phyloP scores from a whole-genome alignment of 2,797 vertebrate species.

The Chelidonichthys spinosus region DNA sequence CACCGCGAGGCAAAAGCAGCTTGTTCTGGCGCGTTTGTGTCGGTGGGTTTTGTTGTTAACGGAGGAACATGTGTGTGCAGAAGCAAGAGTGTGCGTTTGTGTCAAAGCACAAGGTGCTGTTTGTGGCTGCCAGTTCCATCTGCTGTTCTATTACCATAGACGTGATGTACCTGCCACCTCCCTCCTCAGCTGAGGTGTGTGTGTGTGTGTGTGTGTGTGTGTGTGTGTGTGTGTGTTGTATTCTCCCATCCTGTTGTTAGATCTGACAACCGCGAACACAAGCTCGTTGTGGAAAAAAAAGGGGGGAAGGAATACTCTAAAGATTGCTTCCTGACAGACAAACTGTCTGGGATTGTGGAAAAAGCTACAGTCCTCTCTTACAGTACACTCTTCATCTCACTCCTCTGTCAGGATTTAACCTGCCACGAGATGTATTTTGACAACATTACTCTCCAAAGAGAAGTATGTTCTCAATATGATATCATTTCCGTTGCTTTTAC shows the following conservation, averaged over 20 bases:
- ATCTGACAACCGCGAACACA: slow-evolving; percentile 76
- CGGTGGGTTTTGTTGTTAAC: slow-evolving; percentile 50
- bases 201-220: slow-evolving; percentile 2
- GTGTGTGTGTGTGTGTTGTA: slow-evolving; percentile 42
- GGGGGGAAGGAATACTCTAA: slow-evolving; percentile 50
- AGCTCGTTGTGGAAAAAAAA: slow-evolving; percentile 50
- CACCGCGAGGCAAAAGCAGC: slow-evolving; percentile 65
- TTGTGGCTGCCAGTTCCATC: slow-evolving; percentile 76
- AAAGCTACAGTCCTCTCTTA: slow-evolving; percentile 34
- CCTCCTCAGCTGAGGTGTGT: slow-evolving; percentile 58
- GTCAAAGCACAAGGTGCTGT: slow-evolving; percentile 67
- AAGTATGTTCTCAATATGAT: slow-evolving; percentile 19
- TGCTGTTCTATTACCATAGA: slow-evolving; percentile 76
- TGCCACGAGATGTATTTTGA: slow-evolving; percentile 39
- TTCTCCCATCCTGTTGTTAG: slow-evolving; percentile 72
- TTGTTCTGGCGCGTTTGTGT: slow-evolving; percentile 63
- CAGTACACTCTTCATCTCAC: slow-evolving; percentile 41
- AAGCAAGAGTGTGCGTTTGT: slow-evolving; percentile 54
- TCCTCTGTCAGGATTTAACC: slow-evolving; percentile 45
- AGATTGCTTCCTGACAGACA: slow-evolving; percentile 65
- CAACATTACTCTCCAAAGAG: slow-evolving; percentile 27
- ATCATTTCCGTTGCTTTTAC: slow-evolving; percentile 26
- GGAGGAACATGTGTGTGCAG: slow-evolving; percentile 57
- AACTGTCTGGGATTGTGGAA: slow-evolving; percentile 60
- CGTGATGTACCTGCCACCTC: slow-evolving; percentile 81